Base-by-base conservation (phyloP, 2,797 vertebrate genomes). In the Chaenodraco wilsoni region DNA sequence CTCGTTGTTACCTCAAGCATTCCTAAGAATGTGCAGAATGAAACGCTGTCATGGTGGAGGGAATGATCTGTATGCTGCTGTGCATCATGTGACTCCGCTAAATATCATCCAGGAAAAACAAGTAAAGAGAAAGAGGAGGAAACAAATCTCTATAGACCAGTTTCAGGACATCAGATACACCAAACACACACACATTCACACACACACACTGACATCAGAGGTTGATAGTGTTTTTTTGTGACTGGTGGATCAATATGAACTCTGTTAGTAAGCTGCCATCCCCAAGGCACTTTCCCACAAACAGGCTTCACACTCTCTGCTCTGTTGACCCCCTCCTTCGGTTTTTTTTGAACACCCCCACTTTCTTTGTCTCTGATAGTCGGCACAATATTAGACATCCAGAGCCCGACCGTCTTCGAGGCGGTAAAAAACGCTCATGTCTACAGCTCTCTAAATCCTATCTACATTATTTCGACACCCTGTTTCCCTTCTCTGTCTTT, bases 261-360 rank as follows among this genome's bases (percentile, higher is more conserved):
- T 88, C 87, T 83, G 78, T 88, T 88, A 85, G 82, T 65, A 83
- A 85, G 83, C 83, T 77, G 68, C 76, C 86, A 76, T 81, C 88
- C 88, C 90, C 80, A 68, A 91, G 91, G 92, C 92, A 63, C 65
- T 91, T 92, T 92, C 90, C 90, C 88, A 91, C 84, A 87, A 88
- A 90, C 83, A 90, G 85, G 81, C 87, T 93, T 89, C 88, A 76
- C 84, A 85, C 83, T 72, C 72, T 84, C 67, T 76, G 69, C 76
- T 84, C 74, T 64, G 49, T 16, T 69, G 65, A 79, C 74, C 66
- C 61, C 58, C 37, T 50, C 21, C 50, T 33, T 71, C 33, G n/a
- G 63, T 44, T 59, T 52, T 75, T 84, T 81, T 77, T 71, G 64
- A 27, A 68, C 76, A 66, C 64, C 69, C 79, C 78, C 77, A 69